Base-by-base conservation (phyloP, 2,113 vertebrate genomes). In the Formicarius rufipectus region DNA sequence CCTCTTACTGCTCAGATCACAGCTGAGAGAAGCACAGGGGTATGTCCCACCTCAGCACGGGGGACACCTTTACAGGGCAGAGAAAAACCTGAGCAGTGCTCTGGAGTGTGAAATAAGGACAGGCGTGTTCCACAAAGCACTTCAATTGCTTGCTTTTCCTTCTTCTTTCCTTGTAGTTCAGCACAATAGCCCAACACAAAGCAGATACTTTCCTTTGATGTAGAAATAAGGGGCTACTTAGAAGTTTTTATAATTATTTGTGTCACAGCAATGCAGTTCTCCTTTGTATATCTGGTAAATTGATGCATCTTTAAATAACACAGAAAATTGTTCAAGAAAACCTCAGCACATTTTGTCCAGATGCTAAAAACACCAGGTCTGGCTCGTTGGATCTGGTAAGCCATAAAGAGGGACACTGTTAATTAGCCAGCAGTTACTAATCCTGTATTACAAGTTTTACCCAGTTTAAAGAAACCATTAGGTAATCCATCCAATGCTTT, bases 381-480 rank as follows among this genome's bases (percentile, higher is more conserved):
- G 91, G 45, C 78, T 84, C 87, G 87, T 87, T 96, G 78, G 62
- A 69, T 94, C 94, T 85, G 78, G 87, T 84, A 77, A 94, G 25
- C 83, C 63, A 52, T 88, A 75, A 95, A 77, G 90, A 96, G 95
- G 96, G 87, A 95, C 93, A 89, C 33, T 35, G 79, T 69, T 95
- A 91, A 89, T 97, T 94, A 95, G 67, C 62, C 73, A 86, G 80
- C 69, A 95, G 94, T 86, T 59, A 94, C 95, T 84, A 83, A 83
- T 96, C 97, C 95, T 87, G 97, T 93, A 90, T 47, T 96, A 81
- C 97, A 75, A 83, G 97, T 97, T 96, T 96, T 94, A 72, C 89
- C 66, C 91, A 95, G 89, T 96, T 95, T 96, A 76, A 95, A 92
- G 90, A 94, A 97, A 91, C 91, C 93, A 97, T 97, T 97, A 97